These are phyloP conservation scores for Prosapia bicincta DNA, from an alignment of 2,888 invertebrate genomes.

Conservation along the genomic window DNA sequence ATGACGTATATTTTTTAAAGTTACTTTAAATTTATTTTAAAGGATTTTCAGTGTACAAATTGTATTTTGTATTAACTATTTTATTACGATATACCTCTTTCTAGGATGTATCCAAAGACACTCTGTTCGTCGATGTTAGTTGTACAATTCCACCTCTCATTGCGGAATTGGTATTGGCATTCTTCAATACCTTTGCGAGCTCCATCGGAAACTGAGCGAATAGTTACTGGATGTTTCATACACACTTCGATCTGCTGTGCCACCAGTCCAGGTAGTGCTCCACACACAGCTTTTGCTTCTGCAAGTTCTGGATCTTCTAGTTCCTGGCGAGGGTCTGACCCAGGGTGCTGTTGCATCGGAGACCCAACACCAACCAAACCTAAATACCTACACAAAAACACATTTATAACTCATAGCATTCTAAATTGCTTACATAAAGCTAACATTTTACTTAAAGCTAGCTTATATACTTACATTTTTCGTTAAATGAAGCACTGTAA, in stretches of 20 bases:
- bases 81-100: no score
- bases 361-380: slow-evolving; percentile 43
- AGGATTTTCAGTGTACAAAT: no score
- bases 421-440: no score
- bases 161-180: slow-evolving; percentile 83
- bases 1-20: no score
- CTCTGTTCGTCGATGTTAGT: slow-evolving; percentile 53
- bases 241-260: slow-evolving; percentile 64
- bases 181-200: slow-evolving; percentile 78
- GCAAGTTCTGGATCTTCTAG: slow-evolving; percentile 37
- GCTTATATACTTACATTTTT: no score
- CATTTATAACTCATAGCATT: no score
- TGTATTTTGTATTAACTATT: no score
- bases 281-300: slow-evolving; percentile 42
- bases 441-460: no score
- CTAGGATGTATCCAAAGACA: slow-evolving; percentile 52
- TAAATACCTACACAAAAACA: slow-evolving; percentile 42
- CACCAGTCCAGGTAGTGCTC: slow-evolving; percentile 44
- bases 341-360: slow-evolving; percentile 39
- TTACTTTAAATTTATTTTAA: no score
- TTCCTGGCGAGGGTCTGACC: slow-evolving; percentile 26
- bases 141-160: slow-evolving; percentile 87
- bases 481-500: no score
- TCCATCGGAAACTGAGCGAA: slow-evolving; percentile 80
- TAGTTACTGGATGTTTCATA: slow-evolving; percentile 73